phyloP scores from a whole-genome alignment of 2,888 invertebrate species.

The Rhimphoctona megacephalus region DNA sequence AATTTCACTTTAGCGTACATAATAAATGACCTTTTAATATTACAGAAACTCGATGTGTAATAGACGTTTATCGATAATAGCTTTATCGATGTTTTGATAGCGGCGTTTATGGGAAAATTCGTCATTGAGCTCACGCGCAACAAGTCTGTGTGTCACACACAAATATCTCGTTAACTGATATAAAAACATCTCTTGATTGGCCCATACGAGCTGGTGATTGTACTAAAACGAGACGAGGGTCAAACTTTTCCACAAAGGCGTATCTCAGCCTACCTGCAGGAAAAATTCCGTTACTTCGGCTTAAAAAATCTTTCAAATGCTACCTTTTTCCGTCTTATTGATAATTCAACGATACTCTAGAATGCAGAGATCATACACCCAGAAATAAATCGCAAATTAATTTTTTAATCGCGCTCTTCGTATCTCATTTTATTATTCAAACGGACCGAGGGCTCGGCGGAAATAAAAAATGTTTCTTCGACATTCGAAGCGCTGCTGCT shows the following conservation, averaged over 20 bases:
- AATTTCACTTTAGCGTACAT: background rate
- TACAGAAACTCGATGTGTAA: conserved; percentile 4
- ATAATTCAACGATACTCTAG: background rate
- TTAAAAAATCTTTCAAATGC: background rate
- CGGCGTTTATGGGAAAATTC: conserved; percentile 5
- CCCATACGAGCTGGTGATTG: background rate
- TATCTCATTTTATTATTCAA: background rate
- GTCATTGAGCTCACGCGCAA: background rate
- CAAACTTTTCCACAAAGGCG: conserved; percentile 52
- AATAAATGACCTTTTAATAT: conserved; percentile 6
- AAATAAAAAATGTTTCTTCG: no score
- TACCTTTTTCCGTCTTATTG: background rate
- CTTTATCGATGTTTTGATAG: conserved; percentile 32
- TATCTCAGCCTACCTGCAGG: conserved; percentile 17
- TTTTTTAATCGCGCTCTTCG: background rate
- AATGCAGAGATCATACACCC: background rate
- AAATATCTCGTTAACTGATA: conserved; percentile 28
- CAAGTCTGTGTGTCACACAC: background rate
- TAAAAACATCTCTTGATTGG: conserved; percentile 34
- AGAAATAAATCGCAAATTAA: background rate
- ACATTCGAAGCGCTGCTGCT: no score
- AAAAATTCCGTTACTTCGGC: conserved; percentile 28
- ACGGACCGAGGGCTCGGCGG: no score
- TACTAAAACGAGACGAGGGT: conserved; percentile 10
- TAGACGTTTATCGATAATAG: conserved; percentile 2